Base-by-base conservation (phyloP, 1,140 invertebrate species). In the Conus ventricosus region DNA sequence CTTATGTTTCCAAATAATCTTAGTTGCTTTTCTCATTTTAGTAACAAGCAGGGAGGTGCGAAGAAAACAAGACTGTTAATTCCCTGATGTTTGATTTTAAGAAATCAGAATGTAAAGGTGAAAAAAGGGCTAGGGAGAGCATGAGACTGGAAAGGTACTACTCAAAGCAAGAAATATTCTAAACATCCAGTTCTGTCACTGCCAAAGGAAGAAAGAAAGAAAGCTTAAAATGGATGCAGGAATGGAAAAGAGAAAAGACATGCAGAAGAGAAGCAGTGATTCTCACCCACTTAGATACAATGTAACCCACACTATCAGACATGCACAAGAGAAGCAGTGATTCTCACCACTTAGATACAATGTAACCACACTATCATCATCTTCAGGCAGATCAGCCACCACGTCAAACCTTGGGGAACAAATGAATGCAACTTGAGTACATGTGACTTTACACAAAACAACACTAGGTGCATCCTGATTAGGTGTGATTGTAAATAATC, bases 341-440 rank as follows among this genome's bases (percentile, higher is more conserved):
- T 71, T 71, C 67, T 71, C 67, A 71, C 67, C 11, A 13, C 67
- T 71, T 20, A 17, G 67, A 71, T 71, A 71, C 67, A 71, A 20
- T 71, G 67, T n/a, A 71, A 71, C 67, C 67, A n/a, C n/a, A n/a
- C n/a, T n/a, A 71, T 23, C 67, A 71, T 71, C 67, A 71, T 23
- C 67, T 71, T 71, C 67, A 71, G 67, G 67, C 67, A 71, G 67
- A 71, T 71, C 67, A 23, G 67, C n/a, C 67, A 71, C 67, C 67
- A 71, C 17, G 20, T 71, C 67, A 71, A 71, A 71, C 67, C 67
- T 71, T 71, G 67, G 20, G 67, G 67, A 20, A 71, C 67, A 71
- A 10, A 71, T 0, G 6, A 13, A 71, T n/a, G 67, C 13, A 71
- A 71, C 67, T 71, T 71, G 67, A 71, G 67, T n/a, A 20, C 67